Percentiles rank a stretch among this genome's conserved stretches.
Conservation (phyloP, 2,113 vertebrate species). For the Caranx melampygus region DNA sequence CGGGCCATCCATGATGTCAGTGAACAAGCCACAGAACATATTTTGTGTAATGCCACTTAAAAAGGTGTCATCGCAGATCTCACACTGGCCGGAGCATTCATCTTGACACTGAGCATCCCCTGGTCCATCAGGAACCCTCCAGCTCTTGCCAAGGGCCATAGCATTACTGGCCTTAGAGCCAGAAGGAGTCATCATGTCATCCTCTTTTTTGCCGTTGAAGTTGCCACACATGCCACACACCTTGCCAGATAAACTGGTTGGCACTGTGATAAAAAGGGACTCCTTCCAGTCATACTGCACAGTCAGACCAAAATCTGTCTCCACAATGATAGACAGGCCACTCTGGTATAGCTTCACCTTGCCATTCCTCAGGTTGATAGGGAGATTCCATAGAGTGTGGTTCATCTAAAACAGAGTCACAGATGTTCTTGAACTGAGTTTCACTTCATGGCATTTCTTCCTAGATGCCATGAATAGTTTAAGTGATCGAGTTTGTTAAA, state of each 20-base stretch:
- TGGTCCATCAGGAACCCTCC: conserved; percentile 53
- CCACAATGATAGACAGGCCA: conserved; percentile 41
- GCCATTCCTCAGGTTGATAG: conserved; percentile 36
- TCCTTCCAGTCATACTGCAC: conserved; percentile 64
- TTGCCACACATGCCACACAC: conserved; percentile 77
- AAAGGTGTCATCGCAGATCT: conserved; percentile 13
- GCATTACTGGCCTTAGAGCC: conserved; percentile 33
- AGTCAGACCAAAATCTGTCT: conserved; percentile 66
- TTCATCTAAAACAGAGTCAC: conserved; percentile 70
- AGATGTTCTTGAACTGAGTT: not conserved
- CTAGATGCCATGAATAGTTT: not conserved
- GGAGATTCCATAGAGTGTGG: conserved; percentile 66
- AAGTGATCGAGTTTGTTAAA: not conserved
- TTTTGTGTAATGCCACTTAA: not conserved
- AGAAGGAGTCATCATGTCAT: conserved; percentile 57
- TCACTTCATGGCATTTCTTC: not conserved
- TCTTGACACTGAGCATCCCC: conserved; percentile 40
- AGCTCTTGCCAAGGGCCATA: conserved; percentile 64
- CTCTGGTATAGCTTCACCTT: conserved; percentile 51
- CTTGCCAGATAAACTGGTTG: conserved; percentile 60
- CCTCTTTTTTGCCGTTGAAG: conserved; percentile 67
- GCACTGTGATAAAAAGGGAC: conserved; percentile 55
- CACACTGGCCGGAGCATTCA: conserved; percentile 38
- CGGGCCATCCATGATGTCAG: conserved; percentile 55
- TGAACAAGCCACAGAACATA: conserved; percentile 36